phyloP scores from a whole-genome alignment of 2,888 invertebrate genomes.

The Caenorhabditis macrosperma region DNA sequence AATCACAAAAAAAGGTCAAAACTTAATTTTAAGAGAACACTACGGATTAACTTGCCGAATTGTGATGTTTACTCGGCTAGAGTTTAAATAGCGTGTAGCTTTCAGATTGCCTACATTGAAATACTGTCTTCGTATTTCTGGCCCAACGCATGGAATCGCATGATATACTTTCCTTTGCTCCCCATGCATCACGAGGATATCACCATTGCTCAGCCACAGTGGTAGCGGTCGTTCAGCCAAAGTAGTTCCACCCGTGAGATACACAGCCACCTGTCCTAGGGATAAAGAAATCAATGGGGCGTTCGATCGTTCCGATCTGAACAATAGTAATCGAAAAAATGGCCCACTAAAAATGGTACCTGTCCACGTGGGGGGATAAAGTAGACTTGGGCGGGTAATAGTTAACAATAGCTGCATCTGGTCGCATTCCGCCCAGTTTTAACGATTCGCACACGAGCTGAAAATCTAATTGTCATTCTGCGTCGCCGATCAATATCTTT shows the following conservation, averaged over 20 bases:
- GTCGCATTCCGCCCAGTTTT: slow-evolving; percentile 83
- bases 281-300: slow-evolving; percentile 91
- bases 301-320: slow-evolving; percentile 74
- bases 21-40: too few relatives aligned
- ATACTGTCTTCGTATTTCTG: slow-evolving; percentile 74
- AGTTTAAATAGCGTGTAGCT: slow-evolving; percentile 84
- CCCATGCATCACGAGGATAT: slow-evolving; percentile 92
- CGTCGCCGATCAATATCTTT: too few relatives aligned
- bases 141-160: slow-evolving; percentile 90
- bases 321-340: slow-evolving; percentile 6
- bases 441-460: slow-evolving; percentile 83
- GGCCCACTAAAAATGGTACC: slow-evolving; percentile 52
- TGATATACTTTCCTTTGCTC: slow-evolving; percentile 91
- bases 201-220: slow-evolving; percentile 90
- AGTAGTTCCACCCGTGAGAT: slow-evolving; percentile 88
- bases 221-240: slow-evolving; percentile 80
- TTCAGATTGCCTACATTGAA: slow-evolving; percentile 70
- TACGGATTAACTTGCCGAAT: slow-evolving; percentile 90
- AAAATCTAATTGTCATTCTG: too few relatives aligned
- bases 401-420: slow-evolving; percentile 96
- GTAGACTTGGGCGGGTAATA: slow-evolving; percentile 95
- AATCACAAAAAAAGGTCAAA: slow-evolving; percentile 2
- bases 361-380: slow-evolving; percentile 92
- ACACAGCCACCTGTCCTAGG: slow-evolving; percentile 95
- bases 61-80: slow-evolving; percentile 93